Evolutionary conservation across 2,797 vertebrate species (phyloP).

Genomic region (Euphonia xanthogaster): DNA sequence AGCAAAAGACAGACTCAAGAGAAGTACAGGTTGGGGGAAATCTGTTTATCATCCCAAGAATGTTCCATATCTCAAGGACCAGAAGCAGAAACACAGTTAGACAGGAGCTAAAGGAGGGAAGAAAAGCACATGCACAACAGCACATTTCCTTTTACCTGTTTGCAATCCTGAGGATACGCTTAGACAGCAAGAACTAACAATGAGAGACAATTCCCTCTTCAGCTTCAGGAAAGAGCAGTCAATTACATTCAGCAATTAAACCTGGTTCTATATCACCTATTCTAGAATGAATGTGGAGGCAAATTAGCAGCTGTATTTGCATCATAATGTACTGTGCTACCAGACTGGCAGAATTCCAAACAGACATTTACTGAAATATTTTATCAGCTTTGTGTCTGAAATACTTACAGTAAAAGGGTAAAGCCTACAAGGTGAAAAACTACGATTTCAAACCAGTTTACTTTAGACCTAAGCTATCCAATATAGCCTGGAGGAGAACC

Average conservation of each 20-base stretch:
- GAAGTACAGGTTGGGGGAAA: not conserved
- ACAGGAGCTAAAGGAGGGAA: not conserved
- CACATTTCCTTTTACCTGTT: not conserved
- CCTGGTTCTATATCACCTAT: conserved; percentile 16
- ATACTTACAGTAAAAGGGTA: not conserved
- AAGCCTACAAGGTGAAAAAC: not conserved
- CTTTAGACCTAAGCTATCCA: not conserved
- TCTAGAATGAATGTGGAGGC: conserved; percentile 27
- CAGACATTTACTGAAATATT: conserved; percentile 12
- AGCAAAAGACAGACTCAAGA: not conserved
- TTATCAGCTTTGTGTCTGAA: not conserved
- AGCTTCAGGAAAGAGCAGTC: not conserved
- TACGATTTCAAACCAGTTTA: conserved; percentile 11
- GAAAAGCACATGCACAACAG: not conserved
- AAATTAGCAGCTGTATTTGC: conserved; percentile 50
- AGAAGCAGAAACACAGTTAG: not conserved
- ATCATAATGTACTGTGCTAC: conserved; percentile 25
- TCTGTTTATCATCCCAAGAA: not conserved
- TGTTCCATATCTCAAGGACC: not conserved
- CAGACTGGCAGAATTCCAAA: conserved; percentile 37
- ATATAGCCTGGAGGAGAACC: not conserved
- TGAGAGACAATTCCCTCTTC: not conserved
- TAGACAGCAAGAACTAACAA: not conserved
- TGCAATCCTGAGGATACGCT: not conserved
- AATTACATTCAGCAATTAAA: conserved; percentile 13